Conservation (phyloP, 2,888 invertebrate genomes). For the Drosophila setosimentum region DNA sequence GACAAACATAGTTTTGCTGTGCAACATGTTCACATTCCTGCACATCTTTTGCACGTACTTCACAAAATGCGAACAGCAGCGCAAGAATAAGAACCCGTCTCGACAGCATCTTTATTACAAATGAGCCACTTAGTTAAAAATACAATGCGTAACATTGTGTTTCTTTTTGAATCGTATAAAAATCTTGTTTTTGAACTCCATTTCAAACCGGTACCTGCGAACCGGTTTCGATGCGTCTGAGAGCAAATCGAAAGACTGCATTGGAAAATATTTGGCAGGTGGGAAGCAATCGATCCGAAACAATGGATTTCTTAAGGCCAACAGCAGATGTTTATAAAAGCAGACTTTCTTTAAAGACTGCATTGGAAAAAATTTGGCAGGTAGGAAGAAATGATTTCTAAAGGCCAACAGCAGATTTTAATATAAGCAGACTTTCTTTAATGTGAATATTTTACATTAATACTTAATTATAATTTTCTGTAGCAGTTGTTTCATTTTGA, state of each 20-base stretch:
- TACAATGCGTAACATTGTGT: constrained; percentile 28
- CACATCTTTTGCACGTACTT: constrained; percentile 41
- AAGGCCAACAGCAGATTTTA: no score
- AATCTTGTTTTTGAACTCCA: constrained; percentile 51
- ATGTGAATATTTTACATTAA: neutral
- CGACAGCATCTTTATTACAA: constrained; percentile 49
- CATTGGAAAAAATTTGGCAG: no score
- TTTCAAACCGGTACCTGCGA: neutral
- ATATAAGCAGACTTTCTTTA: neutral
- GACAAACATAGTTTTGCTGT: constrained; percentile 47
- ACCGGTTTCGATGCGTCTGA: constrained; percentile 50
- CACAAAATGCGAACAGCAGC: constrained; percentile 2
- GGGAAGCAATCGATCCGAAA: neutral
- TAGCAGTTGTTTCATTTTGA: neutral
- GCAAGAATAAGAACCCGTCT: constrained; percentile 29
- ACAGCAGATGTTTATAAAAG: neutral
- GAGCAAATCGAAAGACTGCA: neutral
- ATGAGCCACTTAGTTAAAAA: constrained; percentile 11
- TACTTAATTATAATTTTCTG: neutral
- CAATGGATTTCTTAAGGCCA: neutral
- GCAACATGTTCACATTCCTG: constrained; percentile 57
- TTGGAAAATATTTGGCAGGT: constrained; percentile 6
- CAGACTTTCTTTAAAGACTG: neutral
- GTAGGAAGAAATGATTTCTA: no score
- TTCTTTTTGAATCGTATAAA: constrained; percentile 40